These are phyloP conservation scores for Ceratotherium simum DNA, from an alignment of 2,113 vertebrate species.

Conservation along the genomic window DNA sequence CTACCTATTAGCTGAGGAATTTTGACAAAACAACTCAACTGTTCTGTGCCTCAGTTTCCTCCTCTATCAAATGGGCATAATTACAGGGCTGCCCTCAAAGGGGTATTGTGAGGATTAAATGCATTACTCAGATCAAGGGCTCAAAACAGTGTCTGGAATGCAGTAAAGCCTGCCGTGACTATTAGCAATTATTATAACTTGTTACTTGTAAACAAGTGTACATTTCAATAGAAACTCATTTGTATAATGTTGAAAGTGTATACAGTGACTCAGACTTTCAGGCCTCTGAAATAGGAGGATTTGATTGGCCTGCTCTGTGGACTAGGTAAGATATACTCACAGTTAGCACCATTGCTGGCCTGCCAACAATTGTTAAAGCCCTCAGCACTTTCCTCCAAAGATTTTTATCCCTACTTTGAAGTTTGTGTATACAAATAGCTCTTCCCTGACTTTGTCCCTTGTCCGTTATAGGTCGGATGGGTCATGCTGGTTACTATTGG, in stretches of 20 bases:
- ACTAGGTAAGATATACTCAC: not conserved
- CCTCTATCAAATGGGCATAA: not conserved
- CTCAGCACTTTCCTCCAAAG: too few relatives aligned
- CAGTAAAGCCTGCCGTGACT: not conserved
- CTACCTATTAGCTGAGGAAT: not conserved
- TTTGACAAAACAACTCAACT: not conserved
- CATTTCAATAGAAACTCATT: not conserved
- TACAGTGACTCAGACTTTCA: not conserved
- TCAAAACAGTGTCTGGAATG: not conserved
- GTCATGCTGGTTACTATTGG: slow-evolving; percentile 91
- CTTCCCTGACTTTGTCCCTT: not conserved
- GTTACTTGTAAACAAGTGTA: not conserved
- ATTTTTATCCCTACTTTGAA: too few relatives aligned
- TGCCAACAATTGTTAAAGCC: not conserved
- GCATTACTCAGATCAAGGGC: not conserved
- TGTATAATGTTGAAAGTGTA: not conserved
- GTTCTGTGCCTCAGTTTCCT: not conserved
- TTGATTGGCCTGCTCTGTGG: not conserved
- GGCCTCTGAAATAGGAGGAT: not conserved
- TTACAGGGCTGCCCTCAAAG: not conserved
- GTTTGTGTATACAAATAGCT: too few relatives aligned
- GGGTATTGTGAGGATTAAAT: not conserved
- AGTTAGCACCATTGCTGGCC: not conserved
- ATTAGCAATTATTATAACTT: not conserved
- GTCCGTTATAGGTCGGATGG: slow-evolving; percentile 90